Conservation (phyloP, 2,113 vertebrate species). For the Urocitellus parryii region DNA sequence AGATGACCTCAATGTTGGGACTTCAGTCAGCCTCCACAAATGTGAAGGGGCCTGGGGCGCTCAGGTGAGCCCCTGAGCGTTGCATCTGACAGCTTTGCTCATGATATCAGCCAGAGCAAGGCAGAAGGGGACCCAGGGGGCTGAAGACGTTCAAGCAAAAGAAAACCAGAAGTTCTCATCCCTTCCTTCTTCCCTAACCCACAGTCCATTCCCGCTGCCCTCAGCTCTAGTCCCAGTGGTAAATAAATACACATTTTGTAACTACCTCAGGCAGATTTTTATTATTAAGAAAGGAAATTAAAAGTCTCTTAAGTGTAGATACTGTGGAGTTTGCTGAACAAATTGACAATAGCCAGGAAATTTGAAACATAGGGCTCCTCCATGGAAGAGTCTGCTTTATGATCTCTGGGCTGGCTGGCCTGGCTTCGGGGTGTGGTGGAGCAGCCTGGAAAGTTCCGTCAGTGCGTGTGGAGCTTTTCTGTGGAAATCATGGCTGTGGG, state of each 20-base stretch:
- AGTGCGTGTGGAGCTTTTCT: background rate
- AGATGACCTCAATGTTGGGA: background rate
- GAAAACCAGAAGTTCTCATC: conserved; percentile 59
- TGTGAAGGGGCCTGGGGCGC: background rate
- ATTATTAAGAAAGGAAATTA: conserved; percentile 83
- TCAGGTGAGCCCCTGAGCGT: background rate
- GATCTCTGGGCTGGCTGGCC: background rate
- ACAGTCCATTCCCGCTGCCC: background rate
- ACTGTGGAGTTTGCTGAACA: conserved; percentile 68
- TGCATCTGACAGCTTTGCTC: conserved; percentile 71
- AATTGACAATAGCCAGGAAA: conserved; percentile 78
- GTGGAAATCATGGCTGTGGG: background rate
- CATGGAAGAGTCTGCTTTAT: background rate
- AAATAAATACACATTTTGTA: conserved; percentile 79
- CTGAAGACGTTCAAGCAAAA: conserved; percentile 61
- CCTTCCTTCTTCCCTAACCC: conserved; percentile 31
- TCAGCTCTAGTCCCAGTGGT: conserved; percentile 68
- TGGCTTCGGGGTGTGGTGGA: background rate
- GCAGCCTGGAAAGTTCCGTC: background rate
- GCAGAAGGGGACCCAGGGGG: conserved; percentile 66
- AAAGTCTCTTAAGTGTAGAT: conserved; percentile 79
- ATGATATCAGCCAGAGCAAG: conserved; percentile 80
- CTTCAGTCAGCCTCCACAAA: background rate
- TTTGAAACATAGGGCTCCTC: conserved; percentile 31
- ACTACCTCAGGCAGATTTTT: conserved; percentile 71